These are phyloP conservation scores for Coptodon bakossiorum DNA, from an alignment of 2,113 vertebrate genomes.

Conservation along the genomic window DNA sequence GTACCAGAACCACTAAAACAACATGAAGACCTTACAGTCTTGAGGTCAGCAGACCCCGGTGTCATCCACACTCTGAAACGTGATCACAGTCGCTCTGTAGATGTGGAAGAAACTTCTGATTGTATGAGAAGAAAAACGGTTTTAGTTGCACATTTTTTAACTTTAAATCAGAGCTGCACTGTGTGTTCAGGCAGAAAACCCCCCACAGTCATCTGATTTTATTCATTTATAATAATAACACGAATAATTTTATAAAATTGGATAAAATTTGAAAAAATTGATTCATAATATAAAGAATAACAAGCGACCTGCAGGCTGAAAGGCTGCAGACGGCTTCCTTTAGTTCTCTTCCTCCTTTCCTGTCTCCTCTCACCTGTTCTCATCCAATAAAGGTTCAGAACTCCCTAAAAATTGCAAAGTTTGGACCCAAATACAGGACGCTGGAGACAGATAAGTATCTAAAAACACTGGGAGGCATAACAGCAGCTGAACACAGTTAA, in stretches of 20 bases:
- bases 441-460: background rate
- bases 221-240: background rate
- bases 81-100: background rate
- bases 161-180: background rate
- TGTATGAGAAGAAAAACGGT: background rate
- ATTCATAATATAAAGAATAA: background rate
- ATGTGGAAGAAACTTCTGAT: background rate
- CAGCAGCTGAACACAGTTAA: background rate
- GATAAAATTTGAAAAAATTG: background rate
- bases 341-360: background rate
- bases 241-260: background rate
- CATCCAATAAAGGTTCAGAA: background rate
- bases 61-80: background rate
- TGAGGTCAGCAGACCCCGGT: background rate
- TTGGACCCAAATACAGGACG: background rate
- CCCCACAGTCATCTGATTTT: background rate
- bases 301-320: background rate
- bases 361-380: background rate
- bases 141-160: background rate
- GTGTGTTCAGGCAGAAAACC: background rate
- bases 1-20: constrained; percentile 50
- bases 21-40: background rate
- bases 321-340: background rate
- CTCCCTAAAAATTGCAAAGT: background rate
- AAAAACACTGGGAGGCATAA: background rate